These are phyloP conservation scores for Dasyornis broadbenti DNA, from an alignment of 2,113 vertebrate species.

Conservation along the genomic window DNA sequence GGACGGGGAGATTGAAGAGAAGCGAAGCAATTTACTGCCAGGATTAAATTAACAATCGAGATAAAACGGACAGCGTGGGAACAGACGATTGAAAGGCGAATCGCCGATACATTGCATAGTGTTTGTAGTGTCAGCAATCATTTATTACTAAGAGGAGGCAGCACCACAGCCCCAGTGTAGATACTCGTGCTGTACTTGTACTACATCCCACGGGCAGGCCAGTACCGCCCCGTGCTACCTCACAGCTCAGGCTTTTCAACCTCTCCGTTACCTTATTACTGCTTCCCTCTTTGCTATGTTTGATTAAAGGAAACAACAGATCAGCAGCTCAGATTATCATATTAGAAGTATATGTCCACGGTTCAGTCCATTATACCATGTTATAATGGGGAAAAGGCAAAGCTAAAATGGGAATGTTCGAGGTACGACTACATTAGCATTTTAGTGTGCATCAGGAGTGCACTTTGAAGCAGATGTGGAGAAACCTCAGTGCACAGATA, in stretches of 20 bases:
- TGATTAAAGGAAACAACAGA: neutral
- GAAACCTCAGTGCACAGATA: neutral
- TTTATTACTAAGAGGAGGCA: neutral
- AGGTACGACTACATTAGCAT: neutral
- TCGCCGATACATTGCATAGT: fast-evolving
- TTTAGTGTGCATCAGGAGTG: fast-evolving
- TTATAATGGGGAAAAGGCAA: neutral
- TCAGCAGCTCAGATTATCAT: neutral
- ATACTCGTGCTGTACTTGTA: neutral
- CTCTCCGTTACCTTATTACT: neutral
- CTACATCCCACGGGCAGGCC: fast-evolving
- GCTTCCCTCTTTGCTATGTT: neutral
- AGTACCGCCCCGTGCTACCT: fast-evolving
- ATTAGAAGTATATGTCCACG: neutral
- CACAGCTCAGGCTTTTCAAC: neutral
- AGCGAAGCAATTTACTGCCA: neutral
- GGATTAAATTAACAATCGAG: neutral
- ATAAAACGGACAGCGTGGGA: slow-evolving; percentile 7
- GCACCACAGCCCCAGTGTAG: fast-evolving
- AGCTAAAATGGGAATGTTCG: neutral
- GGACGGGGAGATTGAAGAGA: neutral
- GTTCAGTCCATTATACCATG: fast-evolving
- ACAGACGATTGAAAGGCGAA: neutral
- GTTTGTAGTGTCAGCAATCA: neutral
- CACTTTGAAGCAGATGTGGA: neutral